phyloP scores from a whole-genome alignment of 2,888 invertebrate genomes.

The Phyto melanocephala region DNA sequence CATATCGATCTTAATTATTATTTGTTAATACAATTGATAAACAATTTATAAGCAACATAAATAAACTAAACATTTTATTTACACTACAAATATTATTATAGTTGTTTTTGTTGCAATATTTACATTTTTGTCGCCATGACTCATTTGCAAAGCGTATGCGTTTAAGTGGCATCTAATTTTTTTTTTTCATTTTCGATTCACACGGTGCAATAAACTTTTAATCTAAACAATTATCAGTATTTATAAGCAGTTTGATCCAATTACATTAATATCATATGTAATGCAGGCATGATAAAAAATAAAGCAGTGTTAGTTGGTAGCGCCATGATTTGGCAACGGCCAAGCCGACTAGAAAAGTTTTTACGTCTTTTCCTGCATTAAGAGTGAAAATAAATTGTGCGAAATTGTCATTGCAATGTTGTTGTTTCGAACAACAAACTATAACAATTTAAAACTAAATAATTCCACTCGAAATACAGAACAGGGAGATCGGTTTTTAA shows the following conservation, averaged over 20 bases:
- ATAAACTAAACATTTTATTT: slow-evolving; percentile 1
- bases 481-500: too few species aligned
- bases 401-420: too few species aligned
- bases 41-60: slow-evolving; percentile 3
- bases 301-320: too few species aligned
- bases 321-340: too few species aligned
- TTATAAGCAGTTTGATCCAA: slow-evolving; percentile 47
- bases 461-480: too few species aligned
- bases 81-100: slow-evolving; percentile 21
- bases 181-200: slow-evolving; percentile 17
- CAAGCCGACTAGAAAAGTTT: too few species aligned
- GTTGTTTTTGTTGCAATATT: slow-evolving; percentile 27
- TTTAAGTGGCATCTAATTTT: neutral
- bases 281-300: too few species aligned
- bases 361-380: too few species aligned
- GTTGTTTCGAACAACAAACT: too few species aligned
- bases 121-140: slow-evolving; percentile 39
- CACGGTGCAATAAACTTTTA: slow-evolving; percentile 62
- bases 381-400: too few species aligned
- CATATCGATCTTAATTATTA: slow-evolving; percentile 13
- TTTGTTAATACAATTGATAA: slow-evolving; percentile 44
- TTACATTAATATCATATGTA: slow-evolving; percentile 5
- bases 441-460: too few species aligned
- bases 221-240: slow-evolving; percentile 47
- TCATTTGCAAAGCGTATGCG: slow-evolving; percentile 5